Evolutionary conservation across 2,888 invertebrate species (phyloP).

Genomic region (Ptychoptera contaminata): DNA sequence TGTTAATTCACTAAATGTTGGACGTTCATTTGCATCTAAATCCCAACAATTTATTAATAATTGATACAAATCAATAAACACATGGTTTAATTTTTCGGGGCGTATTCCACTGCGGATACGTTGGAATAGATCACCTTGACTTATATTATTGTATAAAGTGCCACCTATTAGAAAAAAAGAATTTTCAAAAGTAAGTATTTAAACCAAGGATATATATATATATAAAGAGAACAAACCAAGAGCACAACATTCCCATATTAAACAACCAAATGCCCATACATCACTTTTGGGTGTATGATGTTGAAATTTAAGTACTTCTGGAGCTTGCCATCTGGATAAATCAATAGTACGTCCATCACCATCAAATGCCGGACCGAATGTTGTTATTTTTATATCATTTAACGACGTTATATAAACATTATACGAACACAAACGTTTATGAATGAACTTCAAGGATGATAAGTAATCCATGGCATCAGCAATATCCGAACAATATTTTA

Average conservation of each 20-base stretch:
- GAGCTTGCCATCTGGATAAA: slow-evolving; percentile 62
- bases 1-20: slow-evolving; percentile 46
- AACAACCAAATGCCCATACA: slow-evolving; percentile 68
- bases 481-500: slow-evolving; percentile 30
- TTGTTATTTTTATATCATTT: slow-evolving; percentile 53
- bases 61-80: slow-evolving; percentile 66
- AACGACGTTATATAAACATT: slow-evolving; percentile 51
- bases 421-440: slow-evolving; percentile 55
- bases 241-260: slow-evolving; percentile 69
- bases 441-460: slow-evolving; percentile 48
- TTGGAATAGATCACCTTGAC: slow-evolving; percentile 47
- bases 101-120: slow-evolving; percentile 53
- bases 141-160: slow-evolving; percentile 59
- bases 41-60: slow-evolving; percentile 75
- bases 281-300: slow-evolving; percentile 57
- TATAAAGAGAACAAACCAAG: slow-evolving; percentile 37
- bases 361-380: slow-evolving; percentile 57
- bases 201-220: background rate
- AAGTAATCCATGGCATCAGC: slow-evolving; percentile 57
- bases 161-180: slow-evolving; percentile 34
- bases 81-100: slow-evolving; percentile 55
- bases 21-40: slow-evolving; percentile 63
- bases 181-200: background rate
- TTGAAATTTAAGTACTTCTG: slow-evolving; percentile 56
- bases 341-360: slow-evolving; percentile 52